Percentiles rank a stretch among this genome's conserved stretches.
phyloP scores from a whole-genome alignment of 2,797 vertebrate genomes.

The Eulemur rubriventer region DNA sequence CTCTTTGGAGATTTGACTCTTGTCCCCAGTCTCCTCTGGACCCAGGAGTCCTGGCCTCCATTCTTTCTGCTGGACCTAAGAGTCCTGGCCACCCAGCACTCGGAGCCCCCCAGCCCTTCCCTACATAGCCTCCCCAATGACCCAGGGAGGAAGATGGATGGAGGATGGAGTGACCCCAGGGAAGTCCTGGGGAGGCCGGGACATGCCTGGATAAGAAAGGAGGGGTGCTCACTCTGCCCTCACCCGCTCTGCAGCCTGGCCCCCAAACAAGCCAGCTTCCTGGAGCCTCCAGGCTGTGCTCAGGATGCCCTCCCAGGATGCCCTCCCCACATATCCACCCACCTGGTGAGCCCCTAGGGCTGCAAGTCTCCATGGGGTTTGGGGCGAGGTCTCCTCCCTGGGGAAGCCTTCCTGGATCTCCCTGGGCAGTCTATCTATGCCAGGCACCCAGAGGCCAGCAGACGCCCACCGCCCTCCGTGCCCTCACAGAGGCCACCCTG shows the following conservation, averaged over 20 bases:
- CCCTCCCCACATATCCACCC: accelerated
- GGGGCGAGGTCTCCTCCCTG: not conserved
- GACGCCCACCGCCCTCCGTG: not conserved
- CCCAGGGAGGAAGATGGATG: not conserved
- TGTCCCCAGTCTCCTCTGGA: not conserved
- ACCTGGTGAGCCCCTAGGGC: not conserved
- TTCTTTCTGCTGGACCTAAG: not conserved
- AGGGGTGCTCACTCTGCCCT: not conserved
- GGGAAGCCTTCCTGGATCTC: not conserved
- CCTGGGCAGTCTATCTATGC: not conserved
- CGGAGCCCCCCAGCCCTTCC: not conserved
- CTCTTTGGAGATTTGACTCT: not conserved
- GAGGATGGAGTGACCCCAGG: not conserved
- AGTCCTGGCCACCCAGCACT: not conserved
- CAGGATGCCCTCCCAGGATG: too few species aligned
- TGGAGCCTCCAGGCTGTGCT: not conserved
- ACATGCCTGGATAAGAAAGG: not conserved
- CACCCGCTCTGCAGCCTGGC: not conserved
- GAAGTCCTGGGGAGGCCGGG: not conserved
- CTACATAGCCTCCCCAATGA: not conserved
- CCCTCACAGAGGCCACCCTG: not conserved
- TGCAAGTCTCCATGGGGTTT: not conserved
- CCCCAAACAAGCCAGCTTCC: not conserved
- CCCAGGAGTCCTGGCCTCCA: not conserved
- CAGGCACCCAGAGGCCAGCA: not conserved